Base-by-base conservation (phyloP, 2,797 vertebrate species). In the Anisognathus igniventris region DNA sequence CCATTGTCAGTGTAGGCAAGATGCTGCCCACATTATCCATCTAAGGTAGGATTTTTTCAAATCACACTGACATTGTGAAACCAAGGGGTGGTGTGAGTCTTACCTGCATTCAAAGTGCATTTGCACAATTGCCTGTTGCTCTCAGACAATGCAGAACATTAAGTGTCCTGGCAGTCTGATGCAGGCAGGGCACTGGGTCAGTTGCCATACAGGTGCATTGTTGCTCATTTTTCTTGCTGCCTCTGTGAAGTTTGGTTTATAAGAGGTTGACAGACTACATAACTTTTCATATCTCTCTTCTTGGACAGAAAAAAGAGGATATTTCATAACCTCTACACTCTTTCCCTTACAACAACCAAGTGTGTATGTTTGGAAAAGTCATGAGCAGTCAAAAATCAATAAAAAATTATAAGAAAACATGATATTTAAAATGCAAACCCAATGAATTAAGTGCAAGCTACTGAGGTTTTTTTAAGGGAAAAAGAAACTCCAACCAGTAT, bases 21-120 rank as follows among this genome's bases (percentile, higher is more conserved):
- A 35, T 54, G 33, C 9, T 54, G 25, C 22, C 22, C 35, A 28
- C 1, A 0, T 54, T 28, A 17, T 7, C 19, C 48, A 5, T 20
- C 2, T 14, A 6, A 53, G 8, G 27, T 14, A 24, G 13, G 31
- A 37, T n/a, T 68, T 9, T 28, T 27, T 42, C 16, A 37, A 21
- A 48, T n/a, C 19, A 14, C 24, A 31, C 5, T 48, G n/a, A 44
- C 3, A 12, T 7, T 14, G 9, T 30, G 35, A 25, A 65, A 5
- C 6, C 2, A 6, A 74, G 5, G 18, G 3, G 2, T 56, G 10
- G 4, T 56, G 24, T 3, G 13, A 60, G 7, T 31, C 25, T 28
- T 14, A 20, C 15, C 11, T 77, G 15, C 16, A 30, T 64, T 81
- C 16, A 47, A 40, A 91, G 24, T 5, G 2, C 9, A n/a, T 65